These are phyloP conservation scores for Thunnus albacares DNA, from an alignment of 2,797 vertebrate species.

Conservation along the genomic window DNA sequence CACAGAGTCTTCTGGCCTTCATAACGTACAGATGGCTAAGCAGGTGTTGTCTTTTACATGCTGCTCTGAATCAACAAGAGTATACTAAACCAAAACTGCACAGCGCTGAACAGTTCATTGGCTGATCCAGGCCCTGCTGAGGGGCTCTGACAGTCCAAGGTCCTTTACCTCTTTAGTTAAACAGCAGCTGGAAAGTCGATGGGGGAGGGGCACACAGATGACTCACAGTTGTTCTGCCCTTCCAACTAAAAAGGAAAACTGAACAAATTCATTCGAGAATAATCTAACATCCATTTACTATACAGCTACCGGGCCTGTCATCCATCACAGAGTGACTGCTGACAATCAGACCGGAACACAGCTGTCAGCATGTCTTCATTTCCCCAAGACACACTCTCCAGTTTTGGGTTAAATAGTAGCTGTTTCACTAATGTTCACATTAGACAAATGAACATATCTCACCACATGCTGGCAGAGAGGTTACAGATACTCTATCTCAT, in stretches of 20 bases:
- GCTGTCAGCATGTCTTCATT: constrained; percentile 21
- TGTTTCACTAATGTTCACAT: background rate
- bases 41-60: constrained; percentile 48
- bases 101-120: constrained; percentile 17
- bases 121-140: constrained; percentile 27
- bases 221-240: constrained; percentile 41
- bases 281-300: background rate
- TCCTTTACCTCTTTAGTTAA: constrained; percentile 79
- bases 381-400: background rate
- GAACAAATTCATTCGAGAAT: constrained; percentile 22
- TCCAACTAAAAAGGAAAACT: constrained; percentile 45
- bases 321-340: constrained; percentile 17
- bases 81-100: constrained; percentile 4
- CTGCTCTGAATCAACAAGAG: constrained; percentile 26
- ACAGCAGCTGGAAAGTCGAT: constrained; percentile 69
- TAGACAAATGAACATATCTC: background rate
- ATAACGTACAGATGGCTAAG: constrained; percentile 35
- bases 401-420: background rate
- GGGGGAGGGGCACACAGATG: constrained; percentile 35
- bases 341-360: constrained; percentile 15
- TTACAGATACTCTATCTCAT: background rate
- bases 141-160: constrained; percentile 76
- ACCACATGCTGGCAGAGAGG: too few relatives aligned
- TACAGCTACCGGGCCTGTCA: background rate
- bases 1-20: constrained; percentile 7